Conservation (phyloP, 2,113 vertebrate species). For the Spermophilus dauricus region DNA sequence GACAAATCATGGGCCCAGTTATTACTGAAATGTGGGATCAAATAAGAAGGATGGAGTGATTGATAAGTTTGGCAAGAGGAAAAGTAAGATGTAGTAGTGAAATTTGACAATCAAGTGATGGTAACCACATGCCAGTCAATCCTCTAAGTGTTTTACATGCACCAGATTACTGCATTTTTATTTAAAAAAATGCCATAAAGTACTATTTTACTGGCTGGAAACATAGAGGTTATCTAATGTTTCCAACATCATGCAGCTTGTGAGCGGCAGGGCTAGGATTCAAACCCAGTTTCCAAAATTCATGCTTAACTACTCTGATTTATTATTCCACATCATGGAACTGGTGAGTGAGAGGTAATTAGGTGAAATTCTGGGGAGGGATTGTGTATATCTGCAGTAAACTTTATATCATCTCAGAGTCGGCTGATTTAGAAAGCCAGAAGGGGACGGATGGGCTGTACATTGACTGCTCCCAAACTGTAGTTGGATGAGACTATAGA, state of each 20-base stretch:
- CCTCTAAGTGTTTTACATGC: neutral
- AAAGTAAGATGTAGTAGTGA: slow-evolving; percentile 19
- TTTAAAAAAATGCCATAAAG: neutral
- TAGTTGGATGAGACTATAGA: neutral
- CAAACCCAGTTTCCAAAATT: neutral
- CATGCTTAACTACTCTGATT: neutral
- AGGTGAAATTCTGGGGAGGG: neutral
- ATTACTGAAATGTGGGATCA: neutral
- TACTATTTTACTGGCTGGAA: neutral
- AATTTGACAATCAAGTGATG: neutral
- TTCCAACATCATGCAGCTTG: neutral
- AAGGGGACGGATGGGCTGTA: neutral
- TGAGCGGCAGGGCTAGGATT: neutral
- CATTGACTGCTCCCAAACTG: neutral
- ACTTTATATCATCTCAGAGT: neutral
- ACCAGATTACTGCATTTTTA: neutral
- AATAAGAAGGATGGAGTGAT: neutral
- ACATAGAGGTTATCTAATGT: neutral
- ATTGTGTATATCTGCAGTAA: neutral
- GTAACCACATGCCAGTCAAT: neutral
- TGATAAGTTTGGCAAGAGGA: neutral
- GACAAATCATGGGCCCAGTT: neutral
- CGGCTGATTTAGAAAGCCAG: neutral
- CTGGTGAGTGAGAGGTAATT: neutral
- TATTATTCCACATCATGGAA: neutral